A percentile compares a stretch with the other conserved stretches of the same genome.
Evolutionary conservation across 2,888 invertebrate genomes (phyloP).

Genomic region (Hirtodrosophila trivittata): DNA sequence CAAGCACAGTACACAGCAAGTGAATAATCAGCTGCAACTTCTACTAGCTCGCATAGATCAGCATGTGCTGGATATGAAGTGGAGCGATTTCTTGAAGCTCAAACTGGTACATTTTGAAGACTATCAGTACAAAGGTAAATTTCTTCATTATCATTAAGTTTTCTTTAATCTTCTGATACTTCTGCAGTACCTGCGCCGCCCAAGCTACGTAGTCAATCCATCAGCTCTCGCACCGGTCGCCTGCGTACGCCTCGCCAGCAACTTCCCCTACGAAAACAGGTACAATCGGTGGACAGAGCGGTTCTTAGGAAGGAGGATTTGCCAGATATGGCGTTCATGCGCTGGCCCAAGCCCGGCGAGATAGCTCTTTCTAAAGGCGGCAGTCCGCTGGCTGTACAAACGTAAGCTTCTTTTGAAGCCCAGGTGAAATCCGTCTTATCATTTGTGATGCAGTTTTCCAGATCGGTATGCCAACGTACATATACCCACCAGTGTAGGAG

Average conservation of each 20-base stretch:
- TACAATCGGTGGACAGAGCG: slow-evolving; percentile 67
- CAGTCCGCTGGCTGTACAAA: slow-evolving; percentile 80
- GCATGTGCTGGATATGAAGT: slow-evolving; percentile 71
- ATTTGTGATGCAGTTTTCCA: slow-evolving; percentile 55
- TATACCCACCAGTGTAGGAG: slow-evolving; percentile 81
- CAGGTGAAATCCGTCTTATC: neutral
- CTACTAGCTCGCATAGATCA: slow-evolving; percentile 49
- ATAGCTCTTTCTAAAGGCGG: slow-evolving; percentile 77
- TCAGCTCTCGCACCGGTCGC: slow-evolving; percentile 6
- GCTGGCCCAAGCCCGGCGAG: slow-evolving; percentile 82
- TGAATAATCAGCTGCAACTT: slow-evolving; percentile 51
- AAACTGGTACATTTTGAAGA: slow-evolving; percentile 30
- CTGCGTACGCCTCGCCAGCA: slow-evolving; percentile 51
- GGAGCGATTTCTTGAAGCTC: slow-evolving; percentile 67
- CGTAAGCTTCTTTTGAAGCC: slow-evolving; percentile 57
- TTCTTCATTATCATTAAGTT: too few relatives aligned
- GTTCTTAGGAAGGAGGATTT: neutral
- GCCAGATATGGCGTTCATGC: slow-evolving; percentile 63
- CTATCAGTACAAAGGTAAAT: neutral
- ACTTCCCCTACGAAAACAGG: slow-evolving; percentile 54
- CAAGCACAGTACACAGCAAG: slow-evolving; percentile 23
- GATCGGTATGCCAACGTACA: slow-evolving; percentile 79
- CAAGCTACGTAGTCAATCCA: slow-evolving; percentile 66
- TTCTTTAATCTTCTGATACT: too few relatives aligned
- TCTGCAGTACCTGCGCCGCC: slow-evolving; percentile 55